phyloP scores from a whole-genome alignment of 2,888 invertebrate species.

The Scaptomyza reducta region DNA sequence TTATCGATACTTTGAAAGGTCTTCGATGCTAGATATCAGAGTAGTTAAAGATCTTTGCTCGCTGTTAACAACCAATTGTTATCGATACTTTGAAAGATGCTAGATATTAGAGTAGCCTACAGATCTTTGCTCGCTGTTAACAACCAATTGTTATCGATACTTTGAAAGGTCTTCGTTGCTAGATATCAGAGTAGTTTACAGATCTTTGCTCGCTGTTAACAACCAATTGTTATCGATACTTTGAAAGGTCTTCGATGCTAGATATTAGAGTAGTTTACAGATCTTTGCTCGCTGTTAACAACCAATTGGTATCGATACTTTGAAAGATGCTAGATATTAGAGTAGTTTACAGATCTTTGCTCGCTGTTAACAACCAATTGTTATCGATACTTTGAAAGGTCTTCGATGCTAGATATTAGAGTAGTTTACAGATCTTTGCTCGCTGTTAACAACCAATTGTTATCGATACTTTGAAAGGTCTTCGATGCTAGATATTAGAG shows the following conservation, averaged over 20 bases:
- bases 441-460: not conserved
- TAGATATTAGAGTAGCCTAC: not conserved
- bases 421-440: not conserved
- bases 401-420: constrained; percentile 3
- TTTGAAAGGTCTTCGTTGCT: no score
- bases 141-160: constrained; percentile 3
- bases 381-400: constrained; percentile 13
- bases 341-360: not conserved
- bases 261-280: not conserved
- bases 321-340: not conserved
- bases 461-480: constrained; percentile 14
- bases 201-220: not conserved
- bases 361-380: not conserved
- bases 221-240: constrained; percentile 4
- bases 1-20: constrained; percentile 13
- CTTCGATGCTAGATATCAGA: constrained; percentile 8
- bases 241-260: no score
- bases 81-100: constrained; percentile 16
- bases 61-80: not conserved
- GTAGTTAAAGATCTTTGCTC: not conserved
- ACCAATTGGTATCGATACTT: constrained; percentile 2
- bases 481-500: constrained; percentile 4
- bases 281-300: not conserved
- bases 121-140: not conserved
- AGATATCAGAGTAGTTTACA: constrained; percentile 1